phyloP scores from a whole-genome alignment of 2,888 invertebrate species.

The Trypoxylon attenuatum region DNA sequence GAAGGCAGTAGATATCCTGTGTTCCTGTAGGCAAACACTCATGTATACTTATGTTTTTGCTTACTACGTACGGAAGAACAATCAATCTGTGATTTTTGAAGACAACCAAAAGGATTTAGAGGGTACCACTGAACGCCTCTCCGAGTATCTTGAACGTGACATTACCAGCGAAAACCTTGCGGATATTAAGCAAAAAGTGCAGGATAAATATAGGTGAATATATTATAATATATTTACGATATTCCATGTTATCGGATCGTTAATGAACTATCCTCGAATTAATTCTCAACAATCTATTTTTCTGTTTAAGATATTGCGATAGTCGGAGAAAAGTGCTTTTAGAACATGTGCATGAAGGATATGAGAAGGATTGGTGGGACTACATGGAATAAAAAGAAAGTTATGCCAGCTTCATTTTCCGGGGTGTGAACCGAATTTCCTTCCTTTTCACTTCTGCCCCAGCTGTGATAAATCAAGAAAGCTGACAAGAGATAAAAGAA shows the following conservation, averaged over 20 bases:
- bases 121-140: constrained; percentile 96
- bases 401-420: constrained; percentile 43
- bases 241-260: neutral
- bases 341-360: constrained; percentile 98
- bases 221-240: neutral
- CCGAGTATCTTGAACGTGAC: constrained; percentile 98
- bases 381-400: constrained; percentile 84
- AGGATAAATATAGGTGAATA: constrained; percentile 95
- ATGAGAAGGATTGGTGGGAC: constrained; percentile 99
- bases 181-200: constrained; percentile 98
- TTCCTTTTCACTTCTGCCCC: constrained; percentile 65
- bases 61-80: constrained; percentile 97
- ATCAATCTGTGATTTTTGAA: constrained; percentile 99
- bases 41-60: constrained; percentile 99
- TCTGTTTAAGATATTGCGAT: constrained; percentile 93
- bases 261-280: neutral
- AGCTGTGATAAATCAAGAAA: constrained; percentile 72
- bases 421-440: constrained; percentile 50
- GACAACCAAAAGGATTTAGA: constrained; percentile 99
- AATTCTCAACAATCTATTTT: constrained; percentile 22
- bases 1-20: constrained; percentile 97
- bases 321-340: constrained; percentile 95
- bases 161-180: constrained; percentile 97
- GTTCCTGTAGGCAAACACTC: constrained; percentile 96
- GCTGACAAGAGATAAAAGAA: constrained; percentile 64